A percentile compares a stretch with the other conserved stretches of the same genome.
phyloP scores from a whole-genome alignment of 2,888 invertebrate species.

The Pollenia griseotomentosa region DNA sequence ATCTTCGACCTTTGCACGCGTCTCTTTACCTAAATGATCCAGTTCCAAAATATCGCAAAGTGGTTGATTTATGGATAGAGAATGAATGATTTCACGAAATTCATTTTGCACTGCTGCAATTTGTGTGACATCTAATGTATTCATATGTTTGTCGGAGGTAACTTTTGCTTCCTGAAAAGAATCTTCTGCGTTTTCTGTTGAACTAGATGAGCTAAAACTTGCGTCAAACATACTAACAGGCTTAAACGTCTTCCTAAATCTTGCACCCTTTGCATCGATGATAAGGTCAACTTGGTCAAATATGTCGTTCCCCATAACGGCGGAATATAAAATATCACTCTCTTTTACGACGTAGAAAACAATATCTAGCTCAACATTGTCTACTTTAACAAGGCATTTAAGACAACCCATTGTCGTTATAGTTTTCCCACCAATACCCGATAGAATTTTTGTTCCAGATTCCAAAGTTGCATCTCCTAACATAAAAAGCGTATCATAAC shows the following conservation, averaged over 20 bases:
- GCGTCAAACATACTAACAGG: not conserved
- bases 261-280: slow-evolving; percentile 19
- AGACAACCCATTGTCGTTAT: slow-evolving; percentile 55
- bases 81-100: slow-evolving; percentile 32
- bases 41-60: slow-evolving; percentile 21
- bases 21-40: slow-evolving; percentile 31
- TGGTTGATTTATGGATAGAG: slow-evolving; percentile 20
- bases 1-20: not conserved
- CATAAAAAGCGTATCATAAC: slow-evolving; percentile 49
- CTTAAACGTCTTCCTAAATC: slow-evolving; percentile 24
- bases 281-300: slow-evolving; percentile 24
- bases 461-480: slow-evolving; percentile 40
- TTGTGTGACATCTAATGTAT: slow-evolving; percentile 15
- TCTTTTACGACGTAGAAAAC: slow-evolving; percentile 1
- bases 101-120: slow-evolving; percentile 26
- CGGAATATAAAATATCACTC: slow-evolving; percentile 31
- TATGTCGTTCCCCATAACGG: slow-evolving; percentile 34
- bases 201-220: not conserved
- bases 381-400: slow-evolving; percentile 11
- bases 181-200: not conserved
- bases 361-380: slow-evolving; percentile 29
- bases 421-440: slow-evolving; percentile 35
- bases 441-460: slow-evolving; percentile 21
- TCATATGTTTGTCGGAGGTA: not conserved
- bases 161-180: not conserved